Conservation (phyloP, 2,888 invertebrate genomes). For the Andrena praecox region DNA sequence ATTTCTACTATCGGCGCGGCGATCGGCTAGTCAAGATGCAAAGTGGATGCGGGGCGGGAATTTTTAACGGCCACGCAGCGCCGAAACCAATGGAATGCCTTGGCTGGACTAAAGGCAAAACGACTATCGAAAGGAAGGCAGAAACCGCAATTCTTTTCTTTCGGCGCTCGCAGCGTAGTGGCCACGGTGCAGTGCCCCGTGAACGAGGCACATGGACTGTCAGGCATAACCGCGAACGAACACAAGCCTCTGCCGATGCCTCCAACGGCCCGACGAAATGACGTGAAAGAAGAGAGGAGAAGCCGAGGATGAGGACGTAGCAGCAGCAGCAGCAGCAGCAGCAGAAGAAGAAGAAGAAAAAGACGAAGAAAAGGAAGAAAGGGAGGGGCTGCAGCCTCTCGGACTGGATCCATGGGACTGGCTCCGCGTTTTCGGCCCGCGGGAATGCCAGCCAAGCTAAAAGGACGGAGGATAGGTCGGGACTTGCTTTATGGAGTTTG, state of each 20-base stretch:
- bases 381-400: constrained; percentile 44
- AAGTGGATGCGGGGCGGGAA: not conserved
- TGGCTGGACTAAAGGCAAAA: constrained; percentile 12
- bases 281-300: constrained; percentile 38
- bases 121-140: constrained; percentile 48
- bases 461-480: constrained; percentile 79
- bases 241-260: constrained; percentile 32
- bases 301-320: constrained; percentile 1
- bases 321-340: not conserved
- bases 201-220: constrained; percentile 51
- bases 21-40: not conserved
- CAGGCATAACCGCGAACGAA: constrained; percentile 51
- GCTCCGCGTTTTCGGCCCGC: constrained; percentile 79
- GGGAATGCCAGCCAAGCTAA: constrained; percentile 78
- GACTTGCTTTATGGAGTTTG: constrained; percentile 71
- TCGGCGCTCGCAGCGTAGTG: constrained; percentile 53
- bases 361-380: constrained; percentile 30
- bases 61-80: not conserved
- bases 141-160: constrained; percentile 67
- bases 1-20: not conserved
- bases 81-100: constrained; percentile 31
- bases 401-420: constrained; percentile 74
- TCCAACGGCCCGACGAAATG: constrained; percentile 51
- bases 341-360: constrained; percentile 36
- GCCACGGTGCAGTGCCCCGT: constrained; percentile 64